Percentiles rank a stretch among this genome's conserved stretches.
Conservation (phyloP, 1,140 invertebrate species). For the Diploscapter pachys region DNA sequence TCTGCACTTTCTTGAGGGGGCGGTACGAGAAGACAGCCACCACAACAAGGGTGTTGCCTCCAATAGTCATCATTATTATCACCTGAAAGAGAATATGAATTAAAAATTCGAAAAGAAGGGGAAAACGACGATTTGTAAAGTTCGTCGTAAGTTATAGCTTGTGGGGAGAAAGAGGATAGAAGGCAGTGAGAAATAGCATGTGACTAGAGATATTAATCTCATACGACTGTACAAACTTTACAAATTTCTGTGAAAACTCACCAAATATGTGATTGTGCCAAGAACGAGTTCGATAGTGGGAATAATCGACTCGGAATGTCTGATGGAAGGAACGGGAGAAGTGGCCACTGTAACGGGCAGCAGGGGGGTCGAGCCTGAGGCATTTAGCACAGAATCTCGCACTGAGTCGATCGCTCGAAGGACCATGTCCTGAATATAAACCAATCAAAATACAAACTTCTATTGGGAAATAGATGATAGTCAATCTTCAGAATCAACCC, state of each 20-base stretch:
- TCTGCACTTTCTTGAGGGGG: slow-evolving; percentile 91
- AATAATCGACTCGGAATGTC: slow-evolving; percentile 33
- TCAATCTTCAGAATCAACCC: no score
- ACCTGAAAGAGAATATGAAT: slow-evolving; percentile 38
- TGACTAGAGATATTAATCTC: not conserved
- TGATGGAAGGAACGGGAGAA: slow-evolving; percentile 15
- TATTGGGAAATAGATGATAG: no score
- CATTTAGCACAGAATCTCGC: slow-evolving; percentile 28
- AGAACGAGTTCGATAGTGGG: slow-evolving; percentile 56
- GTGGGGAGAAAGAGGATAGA: not conserved
- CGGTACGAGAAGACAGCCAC: slow-evolving; percentile 91
- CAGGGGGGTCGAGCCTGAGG: slow-evolving; percentile 16
- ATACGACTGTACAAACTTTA: slow-evolving; percentile 11
- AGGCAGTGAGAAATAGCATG: slow-evolving; percentile 6
- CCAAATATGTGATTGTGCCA: slow-evolving; percentile 55
- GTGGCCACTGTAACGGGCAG: slow-evolving; percentile 1
- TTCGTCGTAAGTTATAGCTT: slow-evolving; percentile 22
- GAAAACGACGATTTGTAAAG: not conserved
- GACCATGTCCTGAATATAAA: slow-evolving; percentile 30
- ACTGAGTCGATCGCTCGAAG: slow-evolving; percentile 34
- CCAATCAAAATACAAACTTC: no score
- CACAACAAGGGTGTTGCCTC: slow-evolving; percentile 91
- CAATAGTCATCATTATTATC: slow-evolving; percentile 69
- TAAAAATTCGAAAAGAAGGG: no score
- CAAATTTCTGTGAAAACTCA: slow-evolving; percentile 35